These are phyloP conservation scores for Echeneis naucrates DNA, from an alignment of 2,797 vertebrate genomes.

Conservation along the genomic window DNA sequence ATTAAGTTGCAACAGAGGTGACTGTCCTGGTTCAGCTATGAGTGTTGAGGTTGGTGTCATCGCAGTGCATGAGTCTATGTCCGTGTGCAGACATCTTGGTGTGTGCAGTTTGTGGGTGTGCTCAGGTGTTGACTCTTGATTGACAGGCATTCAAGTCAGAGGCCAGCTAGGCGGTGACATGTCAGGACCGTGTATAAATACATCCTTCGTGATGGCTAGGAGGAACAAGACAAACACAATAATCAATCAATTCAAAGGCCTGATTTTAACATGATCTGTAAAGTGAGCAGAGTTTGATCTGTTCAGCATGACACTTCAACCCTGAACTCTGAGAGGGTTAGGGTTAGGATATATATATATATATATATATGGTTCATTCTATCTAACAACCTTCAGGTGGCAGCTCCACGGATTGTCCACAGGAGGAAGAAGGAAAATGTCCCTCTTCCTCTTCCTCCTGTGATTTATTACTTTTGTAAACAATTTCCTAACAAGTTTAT, in stretches of 20 bases:
- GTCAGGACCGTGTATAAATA: constrained; percentile 65
- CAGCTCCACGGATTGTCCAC: too few relatives aligned
- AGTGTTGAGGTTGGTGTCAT: not conserved
- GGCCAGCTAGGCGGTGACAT: constrained; percentile 63
- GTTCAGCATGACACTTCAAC: too few relatives aligned
- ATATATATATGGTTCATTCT: too few relatives aligned
- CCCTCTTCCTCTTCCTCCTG: too few relatives aligned
- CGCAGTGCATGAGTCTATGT: constrained; percentile 9
- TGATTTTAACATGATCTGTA: not conserved
- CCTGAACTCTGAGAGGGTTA: too few relatives aligned
- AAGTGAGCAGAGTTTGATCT: too few relatives aligned
- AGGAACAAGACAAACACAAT: not conserved
- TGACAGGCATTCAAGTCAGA: constrained; percentile 68
- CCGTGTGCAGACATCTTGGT: constrained; percentile 29
- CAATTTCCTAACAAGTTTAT: too few relatives aligned
- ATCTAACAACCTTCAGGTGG: too few relatives aligned
- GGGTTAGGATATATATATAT: too few relatives aligned
- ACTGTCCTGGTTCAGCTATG: constrained; percentile 8
- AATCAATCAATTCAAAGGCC: too few relatives aligned
- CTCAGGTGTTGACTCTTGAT: not conserved
- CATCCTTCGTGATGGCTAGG: constrained; percentile 78
- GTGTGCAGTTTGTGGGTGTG: constrained; percentile 22
- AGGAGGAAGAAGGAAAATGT: too few relatives aligned
- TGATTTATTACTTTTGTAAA: too few relatives aligned
- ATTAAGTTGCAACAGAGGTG: not conserved